phyloP scores from a whole-genome alignment of 2,113 vertebrate genomes.

The Benitochromis conjunctus region DNA sequence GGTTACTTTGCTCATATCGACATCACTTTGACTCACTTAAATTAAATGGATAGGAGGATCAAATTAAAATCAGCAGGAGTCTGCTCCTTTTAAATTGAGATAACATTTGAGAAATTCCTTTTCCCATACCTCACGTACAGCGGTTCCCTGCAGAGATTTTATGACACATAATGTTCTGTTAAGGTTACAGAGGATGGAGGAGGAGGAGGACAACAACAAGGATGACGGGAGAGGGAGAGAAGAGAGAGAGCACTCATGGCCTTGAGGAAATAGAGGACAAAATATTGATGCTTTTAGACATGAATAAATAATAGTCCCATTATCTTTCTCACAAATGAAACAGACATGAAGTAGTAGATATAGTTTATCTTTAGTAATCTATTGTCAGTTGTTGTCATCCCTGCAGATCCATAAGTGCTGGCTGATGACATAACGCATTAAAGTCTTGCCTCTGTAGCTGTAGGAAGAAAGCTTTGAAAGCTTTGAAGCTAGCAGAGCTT shows the following conservation, averaged over 20 bases:
- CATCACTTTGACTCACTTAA: background rate
- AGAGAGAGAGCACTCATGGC: background rate
- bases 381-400: background rate
- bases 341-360: background rate
- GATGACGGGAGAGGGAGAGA: background rate
- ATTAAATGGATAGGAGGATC: background rate
- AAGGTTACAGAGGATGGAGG: background rate
- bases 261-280: background rate
- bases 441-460: slow-evolving; percentile 14
- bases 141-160: background rate
- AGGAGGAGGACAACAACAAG: background rate
- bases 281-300: background rate
- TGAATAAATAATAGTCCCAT: background rate
- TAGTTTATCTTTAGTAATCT: background rate
- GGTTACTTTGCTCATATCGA: background rate
- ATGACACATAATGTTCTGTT: background rate
- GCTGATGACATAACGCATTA: slow-evolving; percentile 32
- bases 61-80: background rate
- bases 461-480: background rate
- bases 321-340: background rate
- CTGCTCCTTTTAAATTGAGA: background rate
- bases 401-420: background rate
- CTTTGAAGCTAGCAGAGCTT: slow-evolving; percentile 5
- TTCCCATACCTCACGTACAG: background rate
- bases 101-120: background rate